Base-by-base conservation (phyloP, 2,888 invertebrate genomes). In the Andrena flavipes region DNA sequence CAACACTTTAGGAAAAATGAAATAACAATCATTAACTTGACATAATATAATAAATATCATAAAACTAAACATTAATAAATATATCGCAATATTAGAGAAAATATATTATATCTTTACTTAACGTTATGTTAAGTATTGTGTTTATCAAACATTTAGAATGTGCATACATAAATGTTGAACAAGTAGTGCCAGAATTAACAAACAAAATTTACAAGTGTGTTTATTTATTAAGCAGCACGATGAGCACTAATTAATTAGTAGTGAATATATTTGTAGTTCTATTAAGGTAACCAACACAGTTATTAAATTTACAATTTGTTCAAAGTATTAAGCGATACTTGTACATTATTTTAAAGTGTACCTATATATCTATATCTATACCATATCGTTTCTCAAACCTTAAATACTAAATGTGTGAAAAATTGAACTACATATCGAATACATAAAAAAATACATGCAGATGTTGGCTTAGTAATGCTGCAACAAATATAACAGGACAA, bases 1-100 rank as follows among this genome's bases (percentile, higher is more conserved):
- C 88, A 89, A 92, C 91, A 89, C 93, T 94, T 93, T 87, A 84
- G 84, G 84, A 64, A 85, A 90, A 90, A 87, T 87, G 87, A 88
- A 89, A 89, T 87, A 69, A 77, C 65, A 72, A 80, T 88, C 72
- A 86, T 87, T 88, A 86, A 84, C 75, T 80, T 64, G 60, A 80
- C 74, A 63, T 84, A 42, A 82, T 76, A 63, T 84, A 42, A 82
- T 76, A 76, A 62, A 64, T 70, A 78, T 49, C 70, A 23, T 75
- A 76, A 67, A 56, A 87, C 63, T 72, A 80, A 42, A 68, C 10
- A 69, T 23, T 42, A 23, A 62, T 69, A 59, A 23, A 62, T 69
- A 59, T 79, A 78, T 63, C 29, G 63, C 74, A 23, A 26, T 70
- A 33, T 33, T 0, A 2, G 65, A 68, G 65, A 70, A 29, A 71